Base-by-base conservation (phyloP, 2,113 vertebrate species). In the Triplophysa siluroides region DNA sequence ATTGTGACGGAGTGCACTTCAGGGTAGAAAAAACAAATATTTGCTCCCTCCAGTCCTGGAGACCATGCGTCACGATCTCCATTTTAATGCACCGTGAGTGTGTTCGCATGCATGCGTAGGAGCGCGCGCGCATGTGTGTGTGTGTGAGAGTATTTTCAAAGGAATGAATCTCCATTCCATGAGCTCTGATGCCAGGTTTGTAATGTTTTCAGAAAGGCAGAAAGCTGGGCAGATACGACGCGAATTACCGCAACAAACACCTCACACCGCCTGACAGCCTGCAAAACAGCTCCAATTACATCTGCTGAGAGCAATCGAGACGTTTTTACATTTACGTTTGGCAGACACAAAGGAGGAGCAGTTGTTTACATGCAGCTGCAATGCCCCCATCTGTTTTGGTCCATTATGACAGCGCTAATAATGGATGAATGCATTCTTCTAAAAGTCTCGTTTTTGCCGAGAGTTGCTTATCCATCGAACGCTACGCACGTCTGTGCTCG, bases 81-180 rank as follows among this genome's bases (percentile, higher is more conserved):
- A 93, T 93, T 92, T 93, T 91, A 93, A 93, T 93, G 90, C 88
- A 91, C 91, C 90, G 88, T 88, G 86, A 91, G 89, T 92, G 89
- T 88, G 85, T 89, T 85, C 41, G 8, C 76, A 58, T 72, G 62
- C 78, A 75, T 70, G 43, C 72, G 23, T 78, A 68, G 77, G 65
- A 19, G 78, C 12, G 38, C 73, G 79, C 61, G 66, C 60, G 69
- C 83, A 67, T 77, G 81, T 33, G 67, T 41, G 50, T 78, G 23
- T 24, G 23, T 38, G 47, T 3, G 26, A 0, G 65, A 52, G 33
- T 71, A 81, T 90, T 90, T 89, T 87, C 83, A 86, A 89, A 87
- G 90, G 90, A 88, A 90, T 81, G 83, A 79, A 91, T 91, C 90
- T 91, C 91, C 90, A 90, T 90, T 86, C 85, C 81, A 88, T 83